phyloP scores from a whole-genome alignment of 2,797 vertebrate genomes.

The Chaetodon trifasciatus region DNA sequence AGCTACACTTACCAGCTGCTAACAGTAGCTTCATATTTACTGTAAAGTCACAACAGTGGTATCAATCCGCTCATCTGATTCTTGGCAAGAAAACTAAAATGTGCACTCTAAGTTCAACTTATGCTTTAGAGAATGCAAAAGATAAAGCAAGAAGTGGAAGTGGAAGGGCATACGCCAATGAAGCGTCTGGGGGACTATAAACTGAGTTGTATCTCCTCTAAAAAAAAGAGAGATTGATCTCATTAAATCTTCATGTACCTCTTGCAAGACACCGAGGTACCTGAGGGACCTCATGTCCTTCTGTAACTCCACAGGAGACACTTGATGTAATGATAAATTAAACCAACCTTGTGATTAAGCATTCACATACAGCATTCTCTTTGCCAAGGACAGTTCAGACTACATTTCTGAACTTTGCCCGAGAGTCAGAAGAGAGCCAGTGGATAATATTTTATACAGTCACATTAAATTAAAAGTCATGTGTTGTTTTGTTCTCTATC shows the following conservation, averaged over 20 bases:
- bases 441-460: conserved; percentile 40
- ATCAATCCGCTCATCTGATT: not conserved
- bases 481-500: conserved; percentile 13
- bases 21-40: not conserved
- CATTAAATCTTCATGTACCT: conserved; percentile 43
- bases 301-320: conserved; percentile 39
- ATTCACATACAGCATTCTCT: conserved; percentile 42
- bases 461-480: conserved; percentile 20
- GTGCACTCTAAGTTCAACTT: not conserved
- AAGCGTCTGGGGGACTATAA: not conserved
- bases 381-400: conserved; percentile 49
- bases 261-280: not conserved
- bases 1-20: not conserved
- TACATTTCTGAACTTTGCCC: conserved; percentile 41
- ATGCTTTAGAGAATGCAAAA: conserved; percentile 7
- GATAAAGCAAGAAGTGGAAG: conserved; percentile 20
- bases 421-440: conserved; percentile 19
- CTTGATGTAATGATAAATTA: conserved; percentile 23
- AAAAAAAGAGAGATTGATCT: conserved; percentile 36
- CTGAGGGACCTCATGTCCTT: conserved; percentile 53
- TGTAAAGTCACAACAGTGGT: not conserved
- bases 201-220: not conserved
- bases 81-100: not conserved
- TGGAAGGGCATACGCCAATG: not conserved
- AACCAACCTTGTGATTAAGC: conserved; percentile 37